phyloP scores from a whole-genome alignment of 2,113 vertebrate genomes.

The Mohoua ochrocephala region DNA sequence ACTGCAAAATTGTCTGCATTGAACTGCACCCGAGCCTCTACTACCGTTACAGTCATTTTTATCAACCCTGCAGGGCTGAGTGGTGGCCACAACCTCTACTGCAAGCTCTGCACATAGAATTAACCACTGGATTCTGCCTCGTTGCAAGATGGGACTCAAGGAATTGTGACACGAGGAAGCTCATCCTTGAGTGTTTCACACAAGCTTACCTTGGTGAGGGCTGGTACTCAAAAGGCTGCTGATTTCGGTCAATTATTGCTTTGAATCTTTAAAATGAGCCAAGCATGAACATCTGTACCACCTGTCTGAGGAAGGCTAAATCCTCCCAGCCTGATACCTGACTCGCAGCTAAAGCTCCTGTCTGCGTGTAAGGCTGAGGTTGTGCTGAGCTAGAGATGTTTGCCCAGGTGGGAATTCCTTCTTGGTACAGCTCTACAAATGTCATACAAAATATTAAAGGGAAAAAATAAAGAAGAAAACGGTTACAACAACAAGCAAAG shows the following conservation, averaged over 20 bases:
- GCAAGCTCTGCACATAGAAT: not conserved
- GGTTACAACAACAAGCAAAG: not conserved
- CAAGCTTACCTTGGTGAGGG: not conserved
- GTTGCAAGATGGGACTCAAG: not conserved
- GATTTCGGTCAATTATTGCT: not conserved
- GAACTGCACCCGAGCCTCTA: slow-evolving; percentile 10
- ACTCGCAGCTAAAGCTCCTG: not conserved
- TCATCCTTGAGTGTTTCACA: not conserved
- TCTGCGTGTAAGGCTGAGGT: not conserved
- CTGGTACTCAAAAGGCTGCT: not conserved
- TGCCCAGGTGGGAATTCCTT: not conserved
- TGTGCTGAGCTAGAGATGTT: not conserved
- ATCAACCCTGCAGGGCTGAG: not conserved
- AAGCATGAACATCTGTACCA: not conserved
- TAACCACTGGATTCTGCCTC: not conserved
- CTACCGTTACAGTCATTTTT: slow-evolving; percentile 27
- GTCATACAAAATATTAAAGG: not conserved
- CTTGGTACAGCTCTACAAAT: not conserved
- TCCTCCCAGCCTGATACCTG: not conserved
- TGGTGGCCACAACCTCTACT: not conserved
- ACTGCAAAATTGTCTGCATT: not conserved
- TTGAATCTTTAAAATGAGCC: not conserved
- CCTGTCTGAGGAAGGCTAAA: not conserved
- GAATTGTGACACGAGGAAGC: not conserved
- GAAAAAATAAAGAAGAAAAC: not conserved